Conservation (phyloP, 2,888 invertebrate species). For the Stramonita haemastoma region DNA sequence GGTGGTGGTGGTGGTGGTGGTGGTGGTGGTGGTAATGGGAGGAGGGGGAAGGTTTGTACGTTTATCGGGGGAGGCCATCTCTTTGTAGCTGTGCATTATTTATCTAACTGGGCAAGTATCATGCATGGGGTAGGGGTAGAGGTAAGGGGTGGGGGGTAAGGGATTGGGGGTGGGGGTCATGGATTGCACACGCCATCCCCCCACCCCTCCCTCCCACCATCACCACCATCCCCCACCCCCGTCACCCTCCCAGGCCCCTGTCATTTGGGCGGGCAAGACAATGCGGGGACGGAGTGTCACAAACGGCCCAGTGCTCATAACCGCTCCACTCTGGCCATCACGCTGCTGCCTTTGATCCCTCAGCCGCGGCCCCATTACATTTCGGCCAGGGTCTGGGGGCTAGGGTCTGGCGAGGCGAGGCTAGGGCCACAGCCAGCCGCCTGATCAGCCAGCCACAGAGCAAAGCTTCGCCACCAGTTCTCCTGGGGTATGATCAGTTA, state of each 20-base stretch:
- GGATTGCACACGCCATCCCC: too few species aligned
- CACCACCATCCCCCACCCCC: too few species aligned
- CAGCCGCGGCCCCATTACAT: slow-evolving; percentile 3
- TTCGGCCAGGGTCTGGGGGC: neutral
- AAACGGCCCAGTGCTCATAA: slow-evolving; percentile 16
- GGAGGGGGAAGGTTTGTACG: neutral
- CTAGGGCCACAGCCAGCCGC: too few species aligned
- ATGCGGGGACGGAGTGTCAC: neutral
- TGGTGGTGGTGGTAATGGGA: too few species aligned
- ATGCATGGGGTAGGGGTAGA: neutral
- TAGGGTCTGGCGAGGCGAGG: too few species aligned
- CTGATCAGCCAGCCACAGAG: too few species aligned
- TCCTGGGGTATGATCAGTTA: neutral
- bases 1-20: neutral
- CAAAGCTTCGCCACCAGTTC: too few species aligned
- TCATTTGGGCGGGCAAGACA: neutral
- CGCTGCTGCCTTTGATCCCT: slow-evolving; percentile 26
- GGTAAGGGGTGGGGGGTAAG: neutral
- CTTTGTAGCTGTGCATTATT: slow-evolving; percentile 32
- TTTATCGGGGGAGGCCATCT: neutral
- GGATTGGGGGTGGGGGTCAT: too few species aligned
- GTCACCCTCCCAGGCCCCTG: too few species aligned
- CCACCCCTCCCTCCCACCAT: too few species aligned
- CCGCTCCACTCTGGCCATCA: slow-evolving; percentile 5
- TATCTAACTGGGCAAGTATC: slow-evolving; percentile 18